phyloP scores from a whole-genome alignment of 2,113 vertebrate genomes.

The Clupea harengus region DNA sequence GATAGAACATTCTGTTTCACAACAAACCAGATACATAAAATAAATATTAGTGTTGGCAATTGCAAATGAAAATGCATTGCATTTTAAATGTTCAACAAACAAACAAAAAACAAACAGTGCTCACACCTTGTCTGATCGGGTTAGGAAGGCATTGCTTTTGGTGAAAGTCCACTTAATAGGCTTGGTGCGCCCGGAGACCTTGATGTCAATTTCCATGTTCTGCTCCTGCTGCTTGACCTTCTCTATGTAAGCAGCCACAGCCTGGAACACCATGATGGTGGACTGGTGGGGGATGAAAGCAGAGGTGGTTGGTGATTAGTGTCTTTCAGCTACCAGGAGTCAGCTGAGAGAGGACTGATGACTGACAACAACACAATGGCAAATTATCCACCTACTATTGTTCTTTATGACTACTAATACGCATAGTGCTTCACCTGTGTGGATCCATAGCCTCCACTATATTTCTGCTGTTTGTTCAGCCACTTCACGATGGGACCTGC shows the following conservation, averaged over 20 bases:
- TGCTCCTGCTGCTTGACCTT: constrained; percentile 46
- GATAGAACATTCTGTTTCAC: constrained; percentile 20
- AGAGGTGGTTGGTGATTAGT: not conserved
- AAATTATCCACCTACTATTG: no score
- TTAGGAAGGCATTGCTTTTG: constrained; percentile 46
- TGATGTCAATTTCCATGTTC: constrained; percentile 73
- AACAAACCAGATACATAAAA: no score
- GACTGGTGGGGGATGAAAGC: constrained; percentile 62
- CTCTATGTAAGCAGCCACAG: constrained; percentile 76
- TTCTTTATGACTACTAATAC: not conserved
- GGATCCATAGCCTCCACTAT: constrained; percentile 75
- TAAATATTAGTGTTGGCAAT: no score
- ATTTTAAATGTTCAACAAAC: constrained; percentile 57
- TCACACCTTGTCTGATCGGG: not conserved
- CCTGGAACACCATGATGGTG: constrained; percentile 86
- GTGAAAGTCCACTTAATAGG: constrained; percentile 52
- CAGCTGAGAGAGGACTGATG: no score
- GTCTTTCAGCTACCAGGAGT: not conserved
- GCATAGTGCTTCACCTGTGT: constrained; percentile 76
- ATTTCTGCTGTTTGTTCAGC: constrained; percentile 76
- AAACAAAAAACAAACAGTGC: not conserved
- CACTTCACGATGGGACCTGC: constrained; percentile 68
- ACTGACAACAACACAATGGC: no score
- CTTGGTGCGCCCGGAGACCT: constrained; percentile 62
- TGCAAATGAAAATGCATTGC: no score